phyloP scores from a whole-genome alignment of 1,140 invertebrate genomes.

The Cephus cinctus region DNA sequence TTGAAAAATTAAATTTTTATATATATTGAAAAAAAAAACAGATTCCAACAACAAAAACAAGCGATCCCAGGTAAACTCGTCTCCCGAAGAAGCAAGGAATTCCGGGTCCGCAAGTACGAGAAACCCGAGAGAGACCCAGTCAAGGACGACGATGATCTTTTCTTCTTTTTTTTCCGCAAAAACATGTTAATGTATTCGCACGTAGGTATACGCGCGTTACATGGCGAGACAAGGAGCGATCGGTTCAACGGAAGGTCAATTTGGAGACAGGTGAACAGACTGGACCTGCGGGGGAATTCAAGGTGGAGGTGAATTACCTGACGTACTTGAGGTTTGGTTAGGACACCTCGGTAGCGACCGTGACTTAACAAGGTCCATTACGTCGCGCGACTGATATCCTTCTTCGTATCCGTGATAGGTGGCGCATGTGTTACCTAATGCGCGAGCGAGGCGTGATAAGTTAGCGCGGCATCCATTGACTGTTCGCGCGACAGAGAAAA shows the following conservation, averaged over 20 bases:
- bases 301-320: constrained; percentile 46
- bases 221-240: constrained; percentile 24
- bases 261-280: constrained; percentile 37
- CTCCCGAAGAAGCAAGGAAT: no score
- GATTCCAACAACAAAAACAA: no score
- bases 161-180: constrained; percentile 46
- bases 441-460: no score
- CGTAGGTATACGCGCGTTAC: constrained; percentile 18
- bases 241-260: constrained; percentile 38
- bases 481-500: no score
- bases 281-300: constrained; percentile 27
- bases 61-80: no score
- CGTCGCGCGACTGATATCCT: constrained; percentile 10
- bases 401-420: constrained; percentile 15
- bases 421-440: no score
- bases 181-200: constrained; percentile 39
- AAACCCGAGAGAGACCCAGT: constrained; percentile 26
- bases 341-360: constrained; percentile 29
- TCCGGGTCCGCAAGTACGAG: no score
- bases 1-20: no score
- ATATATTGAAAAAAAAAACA: no score
- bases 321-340: constrained; percentile 37
- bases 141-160: constrained; percentile 44
- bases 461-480: no score
- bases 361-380: constrained; percentile 20